A percentile compares a stretch with the other conserved stretches of the same genome.
Conservation (phyloP, 2,888 invertebrate genomes). For the Antitype chi region DNA sequence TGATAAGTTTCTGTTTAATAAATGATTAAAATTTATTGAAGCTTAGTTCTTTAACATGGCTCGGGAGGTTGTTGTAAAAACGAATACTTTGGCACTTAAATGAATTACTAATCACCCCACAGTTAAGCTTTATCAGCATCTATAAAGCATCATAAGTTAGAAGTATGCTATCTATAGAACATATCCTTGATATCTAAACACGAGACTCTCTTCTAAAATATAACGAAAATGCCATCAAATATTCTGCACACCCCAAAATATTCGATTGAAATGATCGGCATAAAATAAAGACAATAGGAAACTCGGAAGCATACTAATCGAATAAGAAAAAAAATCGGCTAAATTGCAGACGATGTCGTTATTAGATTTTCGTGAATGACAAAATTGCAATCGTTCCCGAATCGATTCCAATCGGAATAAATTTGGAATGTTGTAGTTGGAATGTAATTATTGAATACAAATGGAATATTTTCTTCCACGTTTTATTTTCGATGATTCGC, state of each 20-base stretch:
- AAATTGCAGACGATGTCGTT: conserved; percentile 43
- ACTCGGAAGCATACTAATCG: conserved; percentile 16
- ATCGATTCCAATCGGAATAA: conserved; percentile 48
- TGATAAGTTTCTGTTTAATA: too few species aligned
- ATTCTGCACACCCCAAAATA: not conserved
- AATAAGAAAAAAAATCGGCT: conserved; percentile 35
- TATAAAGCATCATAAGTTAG: not conserved
- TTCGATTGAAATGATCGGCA: conserved; percentile 24
- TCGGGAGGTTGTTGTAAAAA: too few species aligned
- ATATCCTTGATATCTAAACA: not conserved
- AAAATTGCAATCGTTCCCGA: conserved; percentile 46
- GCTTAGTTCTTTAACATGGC: too few species aligned
- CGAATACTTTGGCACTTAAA: too few species aligned
- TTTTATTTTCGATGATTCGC: conserved; percentile 6
- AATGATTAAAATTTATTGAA: too few species aligned
- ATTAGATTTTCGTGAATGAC: conserved; percentile 63
- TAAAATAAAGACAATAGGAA: conserved; percentile 39
- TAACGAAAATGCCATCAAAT: not conserved
- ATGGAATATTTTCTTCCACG: conserved; percentile 21
- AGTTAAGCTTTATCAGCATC: too few species aligned
- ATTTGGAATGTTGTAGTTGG: conserved; percentile 44
- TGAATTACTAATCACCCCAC: too few species aligned
- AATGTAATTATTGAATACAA: conserved; percentile 46
- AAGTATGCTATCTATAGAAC: not conserved
- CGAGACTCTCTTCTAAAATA: not conserved